These are phyloP conservation scores for Mustelus asterias DNA, from an alignment of 2,113 vertebrate genomes.

Conservation along the genomic window DNA sequence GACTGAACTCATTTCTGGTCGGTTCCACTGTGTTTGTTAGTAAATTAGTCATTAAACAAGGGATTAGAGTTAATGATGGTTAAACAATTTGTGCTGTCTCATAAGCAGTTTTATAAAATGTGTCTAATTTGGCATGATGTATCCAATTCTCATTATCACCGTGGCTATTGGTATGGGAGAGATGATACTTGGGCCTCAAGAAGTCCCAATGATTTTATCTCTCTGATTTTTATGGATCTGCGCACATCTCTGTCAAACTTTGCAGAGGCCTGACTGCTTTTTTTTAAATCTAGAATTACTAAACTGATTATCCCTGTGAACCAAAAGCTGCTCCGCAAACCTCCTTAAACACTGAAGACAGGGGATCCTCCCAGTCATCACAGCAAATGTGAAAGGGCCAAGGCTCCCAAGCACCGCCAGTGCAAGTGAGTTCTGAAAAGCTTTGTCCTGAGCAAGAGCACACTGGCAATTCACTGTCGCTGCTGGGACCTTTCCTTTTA, in stretches of 20 bases:
- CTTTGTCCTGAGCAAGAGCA: conserved; percentile 1
- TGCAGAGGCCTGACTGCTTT: background rate
- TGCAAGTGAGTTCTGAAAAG: background rate
- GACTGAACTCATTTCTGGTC: background rate
- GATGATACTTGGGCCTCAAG: background rate
- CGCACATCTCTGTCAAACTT: background rate
- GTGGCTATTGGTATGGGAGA: background rate
- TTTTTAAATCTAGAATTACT: background rate
- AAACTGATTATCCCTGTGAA: background rate
- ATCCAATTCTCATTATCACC: conserved; percentile 26
- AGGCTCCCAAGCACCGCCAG: background rate
- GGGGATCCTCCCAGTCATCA: background rate
- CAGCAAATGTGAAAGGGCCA: background rate
- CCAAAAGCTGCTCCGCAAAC: background rate
- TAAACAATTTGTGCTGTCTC: conserved; percentile 36
- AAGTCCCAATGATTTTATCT: background rate
- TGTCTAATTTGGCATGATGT: conserved; percentile 38
- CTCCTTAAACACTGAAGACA: background rate
- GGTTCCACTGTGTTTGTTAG: conserved; percentile 29
- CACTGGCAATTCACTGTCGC: background rate
- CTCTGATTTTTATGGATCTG: background rate
- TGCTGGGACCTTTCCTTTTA: conserved; percentile 20
- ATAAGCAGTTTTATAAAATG: conserved; percentile 37
- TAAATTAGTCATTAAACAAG: conserved; percentile 36
- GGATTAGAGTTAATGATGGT: conserved; percentile 38